Base-by-base conservation (phyloP, 2,113 vertebrate genomes). In the Xenopus tropicalis region DNA sequence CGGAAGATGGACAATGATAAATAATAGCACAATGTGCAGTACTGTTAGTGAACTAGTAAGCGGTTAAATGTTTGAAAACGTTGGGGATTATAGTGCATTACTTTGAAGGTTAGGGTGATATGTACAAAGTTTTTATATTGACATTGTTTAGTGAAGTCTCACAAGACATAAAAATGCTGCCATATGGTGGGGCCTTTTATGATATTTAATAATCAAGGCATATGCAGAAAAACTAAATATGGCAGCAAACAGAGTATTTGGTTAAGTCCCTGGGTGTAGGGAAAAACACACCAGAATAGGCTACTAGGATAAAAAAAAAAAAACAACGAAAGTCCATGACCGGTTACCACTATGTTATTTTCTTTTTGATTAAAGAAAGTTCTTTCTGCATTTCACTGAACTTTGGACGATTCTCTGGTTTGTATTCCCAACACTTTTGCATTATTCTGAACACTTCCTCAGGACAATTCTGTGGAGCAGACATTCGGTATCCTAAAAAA, bases 361-460 rank as follows among this genome's bases (percentile, higher is more conserved):
- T 97, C 84, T 91, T 97, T 86, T 95, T 96, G 85, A 98, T 84
- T 74, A 83, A 74, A 20, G 86, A 80, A 4, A 99, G 89, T 77
- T 98, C 96, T 80, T 94, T 92, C 78, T 95, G 92, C 83, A 98
- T 89, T 56, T 99, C 95, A 0, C 74, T 88, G 86, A 99, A 99
- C 77, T 92, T 96, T 74, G 96, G 96, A 1, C 97, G 87, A 19
- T 96, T 94, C 77, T 98, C 97, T 0, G 96, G 92, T 71, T 92
- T 97, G 85, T 99, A 98, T 83, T 95, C 94, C 97, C 97, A 99
- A 78, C 97, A 99, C 25, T 83, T 89, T 84, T 93, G 93, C 96
- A 99, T 98, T 84, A 98, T 90, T 84, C 91, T 94, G 87, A 92
- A 92, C 70, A 98, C 90, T 43, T 98, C 97, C 13, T 98, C 97